These are phyloP conservation scores for Petrolisthes cinctipes DNA, from an alignment of 2,888 invertebrate species.

Conservation along the genomic window DNA sequence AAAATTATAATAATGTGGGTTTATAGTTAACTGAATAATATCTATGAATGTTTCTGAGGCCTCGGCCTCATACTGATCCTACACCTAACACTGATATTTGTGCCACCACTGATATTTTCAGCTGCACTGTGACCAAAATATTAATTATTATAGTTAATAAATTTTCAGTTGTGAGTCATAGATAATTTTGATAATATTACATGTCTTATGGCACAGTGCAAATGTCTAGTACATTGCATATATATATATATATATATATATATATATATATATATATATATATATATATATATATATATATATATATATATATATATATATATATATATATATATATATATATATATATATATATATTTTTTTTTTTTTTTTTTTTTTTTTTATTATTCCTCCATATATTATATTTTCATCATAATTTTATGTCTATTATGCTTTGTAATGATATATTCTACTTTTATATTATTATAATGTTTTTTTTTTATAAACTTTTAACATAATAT, in stretches of 20 bases:
- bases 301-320: conserved; percentile 1
- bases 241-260: conserved; percentile 6
- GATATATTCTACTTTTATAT: not conserved
- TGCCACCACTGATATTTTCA: too few species aligned
- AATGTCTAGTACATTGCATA: too few species aligned
- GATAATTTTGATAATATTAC: too few species aligned
- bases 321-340: conserved; percentile 1
- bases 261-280: conserved; percentile 1
- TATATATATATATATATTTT: not conserved
- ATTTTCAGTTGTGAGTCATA: too few species aligned
- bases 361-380: not conserved
- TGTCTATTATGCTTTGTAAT: not conserved
- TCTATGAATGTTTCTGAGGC: too few species aligned
- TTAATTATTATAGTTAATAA: too few species aligned
- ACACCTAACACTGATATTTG: too few species aligned
- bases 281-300: conserved; percentile 1
- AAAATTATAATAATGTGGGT: too few species aligned
- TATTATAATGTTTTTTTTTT: not conserved
- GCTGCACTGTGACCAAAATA: too few species aligned
- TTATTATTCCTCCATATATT: not conserved
- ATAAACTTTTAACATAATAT: not conserved
- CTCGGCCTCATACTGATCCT: too few species aligned
- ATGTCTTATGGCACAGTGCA: too few species aligned
- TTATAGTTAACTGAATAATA: too few species aligned
- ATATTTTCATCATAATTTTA: not conserved